A percentile compares a stretch with the other conserved stretches of the same genome.
phyloP scores from a whole-genome alignment of 2,113 vertebrate species.

The Zosterops hypoxanthus region DNA sequence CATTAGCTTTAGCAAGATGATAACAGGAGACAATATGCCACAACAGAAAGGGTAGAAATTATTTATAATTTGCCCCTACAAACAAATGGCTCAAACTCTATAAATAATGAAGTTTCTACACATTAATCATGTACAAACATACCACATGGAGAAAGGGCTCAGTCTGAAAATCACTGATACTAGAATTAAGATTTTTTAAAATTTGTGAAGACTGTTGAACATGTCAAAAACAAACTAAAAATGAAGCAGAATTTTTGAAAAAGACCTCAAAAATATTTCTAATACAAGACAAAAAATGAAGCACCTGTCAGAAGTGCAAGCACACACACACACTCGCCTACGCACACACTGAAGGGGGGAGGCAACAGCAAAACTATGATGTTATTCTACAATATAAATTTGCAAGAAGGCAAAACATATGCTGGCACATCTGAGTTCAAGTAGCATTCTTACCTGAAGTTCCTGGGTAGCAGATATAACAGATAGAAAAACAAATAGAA shows the following conservation, averaged over 20 bases:
- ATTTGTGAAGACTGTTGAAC: not conserved
- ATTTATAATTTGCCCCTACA: not conserved
- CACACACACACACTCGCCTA: not conserved
- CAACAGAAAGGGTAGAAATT: not conserved
- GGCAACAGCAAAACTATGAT: constrained; percentile 54
- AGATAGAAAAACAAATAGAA: constrained; percentile 86
- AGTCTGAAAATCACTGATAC: not conserved
- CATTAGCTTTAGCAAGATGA: not conserved
- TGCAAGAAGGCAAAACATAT: constrained; percentile 61
- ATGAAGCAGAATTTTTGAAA: not conserved
- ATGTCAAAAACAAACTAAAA: constrained; percentile 2
- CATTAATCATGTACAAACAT: not conserved
- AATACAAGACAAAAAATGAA: constrained; percentile 18
- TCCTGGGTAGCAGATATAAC: constrained; percentile 90
- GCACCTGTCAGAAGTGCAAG: constrained; percentile 18
- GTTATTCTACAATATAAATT: constrained; percentile 63
- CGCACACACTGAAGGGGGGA: not conserved
- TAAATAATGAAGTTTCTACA: not conserved
- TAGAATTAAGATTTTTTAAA: not conserved
- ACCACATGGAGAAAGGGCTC: not conserved
- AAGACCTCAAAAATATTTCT: constrained; percentile 21
- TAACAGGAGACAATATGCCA: not conserved
- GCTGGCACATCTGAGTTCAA: constrained; percentile 66
- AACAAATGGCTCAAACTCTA: not conserved
- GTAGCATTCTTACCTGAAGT: constrained; percentile 89